Percentiles rank a stretch among this genome's conserved stretches.
Evolutionary conservation across 2,113 vertebrate species (phyloP).

Genomic region (Arenaria interpres): DNA sequence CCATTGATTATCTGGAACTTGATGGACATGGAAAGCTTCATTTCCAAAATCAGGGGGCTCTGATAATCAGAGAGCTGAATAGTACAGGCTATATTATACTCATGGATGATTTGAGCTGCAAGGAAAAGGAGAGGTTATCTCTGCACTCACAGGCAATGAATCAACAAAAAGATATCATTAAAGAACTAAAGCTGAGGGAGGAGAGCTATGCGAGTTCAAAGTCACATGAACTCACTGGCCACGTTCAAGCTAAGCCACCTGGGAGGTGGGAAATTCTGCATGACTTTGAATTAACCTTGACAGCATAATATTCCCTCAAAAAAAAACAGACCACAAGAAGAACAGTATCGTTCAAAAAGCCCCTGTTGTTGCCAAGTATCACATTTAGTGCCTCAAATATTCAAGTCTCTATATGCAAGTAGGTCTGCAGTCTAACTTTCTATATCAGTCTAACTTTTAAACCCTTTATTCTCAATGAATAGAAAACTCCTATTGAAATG

Average conservation of each 20-base stretch:
- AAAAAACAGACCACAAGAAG: conserved; percentile 5
- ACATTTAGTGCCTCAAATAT: neutral
- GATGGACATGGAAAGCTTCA: neutral
- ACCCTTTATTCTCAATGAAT: neutral
- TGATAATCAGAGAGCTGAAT: neutral
- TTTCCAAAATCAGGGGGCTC: neutral
- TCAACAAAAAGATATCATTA: conserved; percentile 13
- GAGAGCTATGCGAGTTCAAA: neutral
- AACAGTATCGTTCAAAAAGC: neutral
- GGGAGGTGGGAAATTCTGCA: conserved; percentile 45
- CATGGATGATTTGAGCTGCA: neutral
- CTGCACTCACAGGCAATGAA: conserved; percentile 2
- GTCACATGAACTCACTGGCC: neutral
- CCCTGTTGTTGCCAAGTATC: neutral
- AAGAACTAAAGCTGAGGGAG: neutral
- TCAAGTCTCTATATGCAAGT: neutral
- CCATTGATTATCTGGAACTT: neutral
- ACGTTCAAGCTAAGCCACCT: conserved; percentile 16
- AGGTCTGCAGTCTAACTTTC: neutral
- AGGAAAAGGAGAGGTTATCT: conserved; percentile 4
- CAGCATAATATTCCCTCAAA: neutral
- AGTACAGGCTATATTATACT: neutral
- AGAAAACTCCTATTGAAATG: neutral
- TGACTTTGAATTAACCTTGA: neutral
- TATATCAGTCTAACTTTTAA: neutral